A percentile compares a stretch with the other conserved stretches of the same genome.
Conservation (phyloP, 1,140 invertebrate genomes). For the Dendroctonus valens region DNA sequence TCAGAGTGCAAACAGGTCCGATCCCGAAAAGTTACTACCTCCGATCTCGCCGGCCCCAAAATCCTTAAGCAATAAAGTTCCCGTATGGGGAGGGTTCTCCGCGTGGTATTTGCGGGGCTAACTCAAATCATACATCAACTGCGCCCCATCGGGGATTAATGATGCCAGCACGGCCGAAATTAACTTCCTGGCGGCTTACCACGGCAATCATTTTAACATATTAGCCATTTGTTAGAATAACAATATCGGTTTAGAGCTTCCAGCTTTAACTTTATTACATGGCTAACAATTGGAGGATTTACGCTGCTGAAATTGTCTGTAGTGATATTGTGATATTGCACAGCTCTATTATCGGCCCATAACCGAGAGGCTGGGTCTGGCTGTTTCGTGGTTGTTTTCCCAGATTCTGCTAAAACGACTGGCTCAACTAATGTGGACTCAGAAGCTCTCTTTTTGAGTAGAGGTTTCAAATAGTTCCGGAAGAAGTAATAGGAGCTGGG, state of each 20-base stretch:
- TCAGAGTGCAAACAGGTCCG: not conserved
- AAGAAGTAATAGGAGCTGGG: too few relatives aligned
- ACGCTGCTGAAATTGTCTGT: conserved; percentile 1
- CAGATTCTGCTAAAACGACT: too few relatives aligned
- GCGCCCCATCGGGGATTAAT: conserved; percentile 54
- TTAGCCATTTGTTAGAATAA: conserved; percentile 53
- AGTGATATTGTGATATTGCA: not conserved
- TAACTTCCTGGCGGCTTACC: conserved; percentile 52
- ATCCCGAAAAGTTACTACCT: conserved; percentile 37
- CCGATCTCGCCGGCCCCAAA: conserved; percentile 31
- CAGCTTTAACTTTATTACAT: conserved; percentile 24
- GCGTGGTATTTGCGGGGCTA: conserved; percentile 37
- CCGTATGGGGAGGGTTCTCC: conserved; percentile 20
- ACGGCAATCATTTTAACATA: conserved; percentile 52
- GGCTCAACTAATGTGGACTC: too few relatives aligned
- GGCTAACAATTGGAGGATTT: conserved; percentile 19
- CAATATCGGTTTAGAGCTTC: conserved; percentile 42
- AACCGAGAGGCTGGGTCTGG: too few relatives aligned
- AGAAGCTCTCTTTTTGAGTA: too few relatives aligned
- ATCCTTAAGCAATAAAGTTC: conserved; percentile 28
- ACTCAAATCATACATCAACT: conserved; percentile 51
- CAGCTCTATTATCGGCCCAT: not conserved
- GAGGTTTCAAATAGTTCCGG: too few relatives aligned
- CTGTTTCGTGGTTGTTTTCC: too few relatives aligned
- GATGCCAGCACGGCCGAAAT: conserved; percentile 52